Evolutionary conservation across 2,888 invertebrate species (phyloP), one percentile per base, ranked within the genome.

Genomic region (Pseudanteris insignis): DNA sequence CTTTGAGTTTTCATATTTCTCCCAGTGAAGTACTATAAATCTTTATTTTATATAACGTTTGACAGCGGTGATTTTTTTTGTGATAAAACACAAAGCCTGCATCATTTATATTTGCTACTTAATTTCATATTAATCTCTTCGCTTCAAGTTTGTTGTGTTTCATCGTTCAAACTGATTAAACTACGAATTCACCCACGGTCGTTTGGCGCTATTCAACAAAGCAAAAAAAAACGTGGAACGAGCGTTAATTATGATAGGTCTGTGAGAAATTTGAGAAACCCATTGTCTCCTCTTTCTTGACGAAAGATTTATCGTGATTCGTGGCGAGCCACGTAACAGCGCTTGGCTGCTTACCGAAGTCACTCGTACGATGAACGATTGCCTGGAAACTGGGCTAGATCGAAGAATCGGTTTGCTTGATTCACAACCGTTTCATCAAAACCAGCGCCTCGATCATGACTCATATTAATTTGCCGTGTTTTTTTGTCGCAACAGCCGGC

Each of bases 221-320:
- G 18, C 9, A 34, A 12, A 30, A 30, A 2, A 34, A 18, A 18
- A 18, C 6, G 6, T 29, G 11, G 12, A 30, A 30, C 11, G 7
- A 30, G 30, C 7, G 8, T 12, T 30, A 12, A 30, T 30, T 30
- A n/a, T 2, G 8, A 11, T 15, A 41, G 18, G 10, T 21, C 18
- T 13, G 4, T 24, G 43, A 15, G 18, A 26, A 34, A 18, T 18
- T 41, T 28, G 13, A 54, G 44, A 13, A 34, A 38, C 37, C 29
- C 48, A 47, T 54, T 60, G 53, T 48, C 37, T 54, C 44, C 18
- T 14, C 38, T 10, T 14, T n/a, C 25, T 29, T 38, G 54, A 61
- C 51, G 38, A 38, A 47, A 61, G 54, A 61, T 50, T 54, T 54
- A 54, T 60, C 53, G 51, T 43, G 47, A 48, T 41, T 38, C 29